A percentile compares a stretch with the other conserved stretches of the same genome.
These are phyloP conservation scores for Conus betulinus DNA, from an alignment of 1,140 invertebrate genomes.

Conservation along the genomic window DNA sequence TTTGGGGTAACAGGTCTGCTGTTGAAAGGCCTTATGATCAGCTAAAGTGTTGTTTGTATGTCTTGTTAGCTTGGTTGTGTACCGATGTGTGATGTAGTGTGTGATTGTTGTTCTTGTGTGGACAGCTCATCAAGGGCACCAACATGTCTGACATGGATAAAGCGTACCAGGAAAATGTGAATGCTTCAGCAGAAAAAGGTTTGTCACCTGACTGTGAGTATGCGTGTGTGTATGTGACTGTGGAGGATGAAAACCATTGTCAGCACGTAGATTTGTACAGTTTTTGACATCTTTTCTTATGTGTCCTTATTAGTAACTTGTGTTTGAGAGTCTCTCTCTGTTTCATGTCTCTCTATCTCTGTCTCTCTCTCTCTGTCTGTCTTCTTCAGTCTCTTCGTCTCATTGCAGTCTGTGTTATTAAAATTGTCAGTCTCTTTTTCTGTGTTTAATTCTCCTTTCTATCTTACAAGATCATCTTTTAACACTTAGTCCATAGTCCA, in stretches of 20 bases:
- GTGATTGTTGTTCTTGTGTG: not conserved
- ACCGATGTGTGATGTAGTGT: not conserved
- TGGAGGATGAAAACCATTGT: not conserved
- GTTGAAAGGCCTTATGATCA: no score
- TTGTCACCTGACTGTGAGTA: not conserved
- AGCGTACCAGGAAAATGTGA: constrained; percentile 46
- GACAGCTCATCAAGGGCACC: constrained; percentile 51
- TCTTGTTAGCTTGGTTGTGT: not conserved
- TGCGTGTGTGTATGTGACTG: not conserved
- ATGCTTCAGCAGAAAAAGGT: constrained; percentile 58
- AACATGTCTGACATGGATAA: not conserved
- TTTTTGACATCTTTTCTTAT: not conserved
- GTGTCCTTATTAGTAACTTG: no score
- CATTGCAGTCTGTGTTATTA: no score
- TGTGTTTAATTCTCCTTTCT: no score
- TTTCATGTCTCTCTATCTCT: no score
- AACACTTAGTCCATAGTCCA: no score
- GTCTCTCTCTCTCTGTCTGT: no score
- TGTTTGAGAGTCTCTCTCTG: no score
- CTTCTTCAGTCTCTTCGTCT: no score
- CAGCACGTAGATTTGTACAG: not conserved
- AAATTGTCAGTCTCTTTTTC: no score
- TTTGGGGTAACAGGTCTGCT: no score
- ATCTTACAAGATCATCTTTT: no score
- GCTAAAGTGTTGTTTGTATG: not conserved